Evolutionary conservation across 2,113 vertebrate species (phyloP), one percentile per base, ranked within the genome.

Genomic region (Dinomys branickii): DNA sequence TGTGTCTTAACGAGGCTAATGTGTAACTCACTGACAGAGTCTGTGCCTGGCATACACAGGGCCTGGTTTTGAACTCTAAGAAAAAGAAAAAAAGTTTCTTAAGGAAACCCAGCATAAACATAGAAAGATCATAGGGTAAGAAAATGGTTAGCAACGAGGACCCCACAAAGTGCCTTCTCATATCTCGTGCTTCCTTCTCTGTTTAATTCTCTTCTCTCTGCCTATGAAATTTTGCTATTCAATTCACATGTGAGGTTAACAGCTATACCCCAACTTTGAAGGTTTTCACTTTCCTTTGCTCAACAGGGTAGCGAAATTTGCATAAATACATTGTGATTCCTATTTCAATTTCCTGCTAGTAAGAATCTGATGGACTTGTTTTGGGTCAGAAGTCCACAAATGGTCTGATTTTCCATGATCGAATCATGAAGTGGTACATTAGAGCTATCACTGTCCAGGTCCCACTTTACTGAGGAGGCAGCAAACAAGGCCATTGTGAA

Each of bases 211-310:
- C 78, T 85, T 61, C 41, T 81, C 50, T 54, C 56, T 77, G 65
- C 10, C 47, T 41, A 30, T 54, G 44, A 93, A 97, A 26, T 61
- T 94, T 56, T 58, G 20, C 50, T 61, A 24, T 56, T 93, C 81
- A 85, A 33, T 90, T 83, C 19, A 88, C 24, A 13, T 1, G 54
- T 91, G 44, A 52, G 19, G 30, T 91, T 85, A 88, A 88, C 8
- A 50, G 17, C 56, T 88, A n/a, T 77, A 69, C 1, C 47, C 54
- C 20, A 35, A 20, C 65, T 94, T 91, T 58, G 52, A 92, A 20
- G 30, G 73, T 90, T 91, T 97, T 77, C 84, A 50, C 59, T 96
- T 96, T 82, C 56, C 38, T 92, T 96, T 63, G 88, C 69, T 90
- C 58, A 58, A 77, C 50, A 90, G 35, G 77, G 78, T 69, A 94